phyloP scores from a whole-genome alignment of 2,113 vertebrate genomes.

The Empidonax traillii region DNA sequence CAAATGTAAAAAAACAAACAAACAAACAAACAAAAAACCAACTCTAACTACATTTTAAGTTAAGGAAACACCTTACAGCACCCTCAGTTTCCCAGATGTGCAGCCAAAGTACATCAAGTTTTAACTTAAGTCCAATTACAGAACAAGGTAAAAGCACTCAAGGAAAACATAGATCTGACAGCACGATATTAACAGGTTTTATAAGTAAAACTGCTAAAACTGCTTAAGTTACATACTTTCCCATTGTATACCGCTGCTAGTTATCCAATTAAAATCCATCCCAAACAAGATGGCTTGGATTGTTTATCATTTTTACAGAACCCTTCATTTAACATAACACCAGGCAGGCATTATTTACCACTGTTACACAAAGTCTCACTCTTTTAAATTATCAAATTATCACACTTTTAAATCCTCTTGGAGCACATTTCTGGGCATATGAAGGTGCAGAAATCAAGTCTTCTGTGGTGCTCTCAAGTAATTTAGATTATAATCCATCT shows the following conservation, averaged over 20 bases:
- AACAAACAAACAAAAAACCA: slow-evolving; percentile 14
- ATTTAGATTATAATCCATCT: not conserved
- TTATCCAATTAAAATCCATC: not conserved
- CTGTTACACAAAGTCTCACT: not conserved
- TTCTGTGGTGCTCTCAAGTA: not conserved
- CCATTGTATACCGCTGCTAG: not conserved
- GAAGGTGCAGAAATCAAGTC: not conserved
- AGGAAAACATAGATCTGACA: not conserved
- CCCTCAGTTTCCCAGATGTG: not conserved
- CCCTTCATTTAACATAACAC: slow-evolving; percentile 30
- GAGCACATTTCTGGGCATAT: not conserved
- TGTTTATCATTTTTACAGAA: not conserved
- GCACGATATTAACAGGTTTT: not conserved
- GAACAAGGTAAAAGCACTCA: not conserved
- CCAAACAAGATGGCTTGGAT: not conserved
- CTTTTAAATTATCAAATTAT: not conserved
- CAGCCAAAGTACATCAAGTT: slow-evolving; percentile 34
- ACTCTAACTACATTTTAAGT: not conserved
- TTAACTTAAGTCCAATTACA: slow-evolving; percentile 5
- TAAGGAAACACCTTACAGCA: slow-evolving; percentile 1
- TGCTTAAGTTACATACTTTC: not conserved
- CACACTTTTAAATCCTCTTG: not conserved
- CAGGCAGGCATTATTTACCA: not conserved
- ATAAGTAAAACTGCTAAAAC: not conserved
- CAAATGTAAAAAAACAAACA: slow-evolving; percentile 39